Percentiles rank a stretch among this genome's conserved stretches.
Evolutionary conservation across 1,140 invertebrate species (phyloP).

Genomic region (Diabrotica virgifera): DNA sequence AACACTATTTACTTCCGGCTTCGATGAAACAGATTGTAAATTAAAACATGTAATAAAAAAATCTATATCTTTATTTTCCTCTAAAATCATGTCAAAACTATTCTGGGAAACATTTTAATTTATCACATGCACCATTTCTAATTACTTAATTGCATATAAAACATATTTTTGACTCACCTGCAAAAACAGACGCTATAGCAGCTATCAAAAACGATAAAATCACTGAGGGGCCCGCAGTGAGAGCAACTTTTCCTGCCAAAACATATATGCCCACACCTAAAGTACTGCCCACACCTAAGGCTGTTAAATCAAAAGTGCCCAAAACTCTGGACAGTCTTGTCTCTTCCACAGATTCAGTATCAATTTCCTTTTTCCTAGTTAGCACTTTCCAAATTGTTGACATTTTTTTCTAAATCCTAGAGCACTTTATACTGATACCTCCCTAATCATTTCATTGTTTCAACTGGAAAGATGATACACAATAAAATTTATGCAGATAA

Average conservation of each 20-base stretch:
- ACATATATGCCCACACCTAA: slow-evolving; percentile 88
- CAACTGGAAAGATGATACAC: slow-evolving; percentile 2
- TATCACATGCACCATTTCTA: not conserved
- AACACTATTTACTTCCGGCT: no score
- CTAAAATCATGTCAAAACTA: not conserved
- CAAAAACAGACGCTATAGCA: slow-evolving; percentile 79
- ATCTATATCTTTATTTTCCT: not conserved
- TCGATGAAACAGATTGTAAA: no score
- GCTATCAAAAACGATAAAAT: slow-evolving; percentile 81
- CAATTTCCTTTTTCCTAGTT: slow-evolving; percentile 52
- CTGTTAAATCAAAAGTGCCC: slow-evolving; percentile 71
- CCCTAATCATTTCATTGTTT: not conserved
- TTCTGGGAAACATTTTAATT: no score
- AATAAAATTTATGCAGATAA: slow-evolving; percentile 11
- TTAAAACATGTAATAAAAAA: no score
- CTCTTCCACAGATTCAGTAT: slow-evolving; percentile 46
- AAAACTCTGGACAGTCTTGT: slow-evolving; percentile 66
- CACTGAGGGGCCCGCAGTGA: slow-evolving; percentile 77
- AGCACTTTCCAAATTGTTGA: slow-evolving; percentile 47
- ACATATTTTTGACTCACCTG: slow-evolving; percentile 58
- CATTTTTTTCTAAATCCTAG: slow-evolving; percentile 25
- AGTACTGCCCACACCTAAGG: slow-evolving; percentile 80
- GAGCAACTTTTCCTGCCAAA: slow-evolving; percentile 78
- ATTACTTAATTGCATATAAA: not conserved
- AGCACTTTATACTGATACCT: not conserved